A percentile compares a stretch with the other conserved stretches of the same genome.
phyloP scores from a whole-genome alignment of 1,140 invertebrate genomes.

The Araneus ventricosus region DNA sequence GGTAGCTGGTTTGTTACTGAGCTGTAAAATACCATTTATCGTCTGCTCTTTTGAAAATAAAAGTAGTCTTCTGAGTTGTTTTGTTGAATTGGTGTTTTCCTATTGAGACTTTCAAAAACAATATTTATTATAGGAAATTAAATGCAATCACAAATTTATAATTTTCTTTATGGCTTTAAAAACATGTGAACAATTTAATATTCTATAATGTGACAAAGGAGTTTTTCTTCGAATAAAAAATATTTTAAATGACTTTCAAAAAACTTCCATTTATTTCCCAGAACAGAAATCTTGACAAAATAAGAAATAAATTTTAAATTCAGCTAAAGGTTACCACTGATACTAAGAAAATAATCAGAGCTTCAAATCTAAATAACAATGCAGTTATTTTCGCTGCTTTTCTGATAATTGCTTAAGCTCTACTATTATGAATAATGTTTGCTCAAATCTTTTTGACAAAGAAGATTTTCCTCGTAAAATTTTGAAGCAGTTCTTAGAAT shows the following conservation, averaged over 20 bases:
- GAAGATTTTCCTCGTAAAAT: background rate
- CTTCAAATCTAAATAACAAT: background rate
- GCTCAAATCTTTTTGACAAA: background rate
- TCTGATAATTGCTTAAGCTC: background rate
- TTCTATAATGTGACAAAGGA: too few relatives aligned
- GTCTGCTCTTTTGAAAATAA: too few relatives aligned
- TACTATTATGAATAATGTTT: background rate
- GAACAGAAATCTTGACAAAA: background rate
- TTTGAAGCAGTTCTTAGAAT: background rate
- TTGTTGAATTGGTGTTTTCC: too few relatives aligned
- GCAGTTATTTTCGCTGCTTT: slow-evolving; percentile 21
- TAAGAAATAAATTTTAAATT: background rate
- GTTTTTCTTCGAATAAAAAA: background rate
- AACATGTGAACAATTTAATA: too few relatives aligned
- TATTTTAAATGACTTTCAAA: background rate
- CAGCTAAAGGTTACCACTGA: background rate
- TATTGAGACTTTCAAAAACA: too few relatives aligned
- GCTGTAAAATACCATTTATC: too few relatives aligned
- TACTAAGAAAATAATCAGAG: background rate
- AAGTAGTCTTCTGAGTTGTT: too few relatives aligned
- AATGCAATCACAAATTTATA: too few relatives aligned
- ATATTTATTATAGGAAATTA: too few relatives aligned
- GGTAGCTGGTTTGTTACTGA: too few relatives aligned
- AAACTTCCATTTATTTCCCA: background rate
- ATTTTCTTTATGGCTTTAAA: too few relatives aligned